These are phyloP conservation scores for Arion vulgaris DNA, from an alignment of 1,140 invertebrate genomes.

Conservation along the genomic window DNA sequence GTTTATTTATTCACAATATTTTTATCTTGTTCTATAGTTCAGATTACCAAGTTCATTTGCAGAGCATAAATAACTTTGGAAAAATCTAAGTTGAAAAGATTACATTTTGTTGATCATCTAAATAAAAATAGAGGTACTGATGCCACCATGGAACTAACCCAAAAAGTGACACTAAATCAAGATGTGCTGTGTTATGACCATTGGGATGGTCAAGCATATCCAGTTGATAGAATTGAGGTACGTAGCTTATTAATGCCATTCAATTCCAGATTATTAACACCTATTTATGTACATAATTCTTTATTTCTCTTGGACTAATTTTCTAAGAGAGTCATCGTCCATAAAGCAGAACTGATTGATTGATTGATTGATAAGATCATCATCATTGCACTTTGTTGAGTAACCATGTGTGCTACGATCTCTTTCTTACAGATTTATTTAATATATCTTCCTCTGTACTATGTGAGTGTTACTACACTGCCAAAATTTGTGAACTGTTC, in stretches of 20 bases:
- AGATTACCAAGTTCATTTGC: not conserved
- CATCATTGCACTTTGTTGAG: too few species aligned
- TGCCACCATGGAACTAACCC: not conserved
- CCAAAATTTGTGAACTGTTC: too few species aligned
- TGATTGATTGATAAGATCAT: too few species aligned
- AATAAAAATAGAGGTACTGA: not conserved
- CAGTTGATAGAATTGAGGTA: conserved; percentile 26
- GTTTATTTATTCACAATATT: too few species aligned
- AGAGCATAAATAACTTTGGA: not conserved
- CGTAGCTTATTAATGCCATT: not conserved
- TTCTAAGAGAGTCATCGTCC: too few species aligned
- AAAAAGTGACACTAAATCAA: conserved; percentile 9
- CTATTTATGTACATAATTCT: too few species aligned
- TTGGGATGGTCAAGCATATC: conserved; percentile 10
- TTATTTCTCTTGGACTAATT: too few species aligned
- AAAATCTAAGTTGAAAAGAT: not conserved
- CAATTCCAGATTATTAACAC: not conserved
- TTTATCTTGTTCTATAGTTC: not conserved
- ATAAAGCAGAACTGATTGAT: too few species aligned
- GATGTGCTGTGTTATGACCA: not conserved
- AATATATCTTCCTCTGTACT: too few species aligned
- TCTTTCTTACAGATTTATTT: too few species aligned
- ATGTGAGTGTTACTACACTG: too few species aligned
- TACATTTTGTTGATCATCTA: not conserved
- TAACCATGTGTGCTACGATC: too few species aligned